A percentile compares a stretch with the other conserved stretches of the same genome.
Evolutionary conservation across 2,113 vertebrate genomes (phyloP).

Genomic region (Actenoides lindsayi): DNA sequence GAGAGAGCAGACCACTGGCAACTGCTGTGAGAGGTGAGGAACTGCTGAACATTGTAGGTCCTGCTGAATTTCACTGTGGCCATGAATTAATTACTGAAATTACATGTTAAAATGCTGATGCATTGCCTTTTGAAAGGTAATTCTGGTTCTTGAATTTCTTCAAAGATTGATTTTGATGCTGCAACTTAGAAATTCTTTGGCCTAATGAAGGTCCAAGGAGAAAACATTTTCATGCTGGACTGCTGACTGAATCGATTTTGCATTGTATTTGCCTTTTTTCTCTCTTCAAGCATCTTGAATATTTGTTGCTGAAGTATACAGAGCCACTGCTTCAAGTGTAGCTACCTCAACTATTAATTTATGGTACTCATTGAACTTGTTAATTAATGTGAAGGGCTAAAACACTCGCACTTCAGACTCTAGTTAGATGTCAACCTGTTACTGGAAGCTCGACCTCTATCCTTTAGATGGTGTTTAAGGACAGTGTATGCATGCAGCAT

Average conservation of each 20-base stretch:
- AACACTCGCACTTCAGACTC: neutral
- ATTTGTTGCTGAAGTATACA: neutral
- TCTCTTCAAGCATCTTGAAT: neutral
- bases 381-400: neutral
- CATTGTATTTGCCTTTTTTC: neutral
- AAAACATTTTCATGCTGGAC: neutral
- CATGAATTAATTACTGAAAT: neutral
- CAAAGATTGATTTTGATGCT: neutral
- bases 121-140: neutral
- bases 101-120: neutral
- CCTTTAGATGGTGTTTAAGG: neutral
- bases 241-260: neutral
- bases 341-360: neutral
- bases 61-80: neutral
- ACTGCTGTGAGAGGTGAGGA: neutral
- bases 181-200: neutral
- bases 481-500: neutral
- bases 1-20: neutral
- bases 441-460: fast-evolving
- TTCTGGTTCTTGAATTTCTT: neutral
- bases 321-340: neutral
- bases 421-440: neutral
- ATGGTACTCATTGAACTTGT: neutral
- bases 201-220: neutral
- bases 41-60: neutral